phyloP scores from a whole-genome alignment of 2,113 vertebrate genomes.

The Neodon shergylaensis region DNA sequence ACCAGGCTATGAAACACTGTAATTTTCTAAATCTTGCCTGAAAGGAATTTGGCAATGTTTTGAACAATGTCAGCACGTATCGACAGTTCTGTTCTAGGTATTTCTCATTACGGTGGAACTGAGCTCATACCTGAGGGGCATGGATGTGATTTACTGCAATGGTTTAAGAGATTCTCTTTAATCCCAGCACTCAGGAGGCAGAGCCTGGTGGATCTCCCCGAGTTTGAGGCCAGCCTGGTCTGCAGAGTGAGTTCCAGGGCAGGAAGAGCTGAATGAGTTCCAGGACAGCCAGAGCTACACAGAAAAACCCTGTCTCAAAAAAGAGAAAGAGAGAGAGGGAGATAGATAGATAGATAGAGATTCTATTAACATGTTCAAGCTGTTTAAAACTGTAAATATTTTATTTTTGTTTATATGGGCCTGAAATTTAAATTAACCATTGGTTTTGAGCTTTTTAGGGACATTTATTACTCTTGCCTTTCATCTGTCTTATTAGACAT shows the following conservation, averaged over 20 bases:
- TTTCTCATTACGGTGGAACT: neutral
- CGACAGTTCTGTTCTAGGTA: conserved; percentile 8
- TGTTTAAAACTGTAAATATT: neutral
- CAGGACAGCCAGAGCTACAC: too few species aligned
- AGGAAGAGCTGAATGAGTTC: too few species aligned
- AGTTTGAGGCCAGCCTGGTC: too few species aligned
- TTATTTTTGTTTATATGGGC: neutral
- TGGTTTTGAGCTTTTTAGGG: neutral
- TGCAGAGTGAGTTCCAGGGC: too few species aligned
- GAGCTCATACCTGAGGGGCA: neutral
- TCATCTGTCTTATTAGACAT: neutral
- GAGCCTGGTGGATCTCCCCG: too few species aligned
- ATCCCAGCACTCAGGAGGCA: too few species aligned
- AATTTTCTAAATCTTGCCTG: conserved; percentile 6
- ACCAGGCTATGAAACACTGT: neutral
- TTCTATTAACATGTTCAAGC: neutral
- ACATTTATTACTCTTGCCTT: neutral
- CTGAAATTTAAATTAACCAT: conserved; percentile 18
- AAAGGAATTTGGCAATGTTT: neutral
- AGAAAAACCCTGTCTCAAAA: too few species aligned
- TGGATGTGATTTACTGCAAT: conserved; percentile 18
- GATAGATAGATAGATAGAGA: conserved; percentile 40
- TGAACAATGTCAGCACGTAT: neutral
- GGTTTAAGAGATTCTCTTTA: neutral
- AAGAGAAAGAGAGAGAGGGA: neutral